These are phyloP conservation scores for Oscheius sp. DNA, from an alignment of 2,888 invertebrate genomes.

Conservation along the genomic window DNA sequence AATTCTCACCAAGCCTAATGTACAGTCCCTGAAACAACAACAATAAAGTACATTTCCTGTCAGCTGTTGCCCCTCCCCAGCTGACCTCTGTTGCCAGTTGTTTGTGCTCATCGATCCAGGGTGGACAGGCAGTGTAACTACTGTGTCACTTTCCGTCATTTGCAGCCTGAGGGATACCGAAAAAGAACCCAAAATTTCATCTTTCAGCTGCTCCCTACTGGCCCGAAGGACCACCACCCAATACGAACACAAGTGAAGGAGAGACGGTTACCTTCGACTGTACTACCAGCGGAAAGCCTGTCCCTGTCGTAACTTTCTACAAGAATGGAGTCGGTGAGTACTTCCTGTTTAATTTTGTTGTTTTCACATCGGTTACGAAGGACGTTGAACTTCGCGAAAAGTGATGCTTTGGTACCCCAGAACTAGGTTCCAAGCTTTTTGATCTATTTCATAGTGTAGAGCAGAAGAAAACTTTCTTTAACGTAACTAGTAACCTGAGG, in stretches of 20 bases:
- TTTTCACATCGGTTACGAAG: no score
- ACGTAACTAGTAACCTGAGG: no score
- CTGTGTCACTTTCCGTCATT: constrained; percentile 18
- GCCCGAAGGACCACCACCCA: constrained; percentile 83
- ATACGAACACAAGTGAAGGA: constrained; percentile 89
- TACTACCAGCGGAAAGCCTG: constrained; percentile 88
- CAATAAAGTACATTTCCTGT: not conserved
- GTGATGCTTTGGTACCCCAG: no score
- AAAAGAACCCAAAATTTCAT: no score
- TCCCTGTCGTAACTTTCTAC: constrained; percentile 83
- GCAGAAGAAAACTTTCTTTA: no score
- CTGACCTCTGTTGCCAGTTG: not conserved
- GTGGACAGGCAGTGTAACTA: not conserved
- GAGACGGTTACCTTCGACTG: constrained; percentile 90
- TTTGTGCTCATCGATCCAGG: not conserved
- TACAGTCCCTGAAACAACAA: not conserved
- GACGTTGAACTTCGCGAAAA: no score
- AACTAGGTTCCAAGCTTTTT: no score
- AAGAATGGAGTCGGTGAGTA: constrained; percentile 75
- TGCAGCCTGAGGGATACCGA: no score
- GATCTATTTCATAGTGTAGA: no score
- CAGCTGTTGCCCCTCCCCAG: not conserved
- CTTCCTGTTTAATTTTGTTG: no score
- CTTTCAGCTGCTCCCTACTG: constrained; percentile 83
- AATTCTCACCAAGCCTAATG: not conserved